These are phyloP conservation scores for Spinus olivaceus DNA, from an alignment of 2,797 vertebrate genomes.

Conservation along the genomic window DNA sequence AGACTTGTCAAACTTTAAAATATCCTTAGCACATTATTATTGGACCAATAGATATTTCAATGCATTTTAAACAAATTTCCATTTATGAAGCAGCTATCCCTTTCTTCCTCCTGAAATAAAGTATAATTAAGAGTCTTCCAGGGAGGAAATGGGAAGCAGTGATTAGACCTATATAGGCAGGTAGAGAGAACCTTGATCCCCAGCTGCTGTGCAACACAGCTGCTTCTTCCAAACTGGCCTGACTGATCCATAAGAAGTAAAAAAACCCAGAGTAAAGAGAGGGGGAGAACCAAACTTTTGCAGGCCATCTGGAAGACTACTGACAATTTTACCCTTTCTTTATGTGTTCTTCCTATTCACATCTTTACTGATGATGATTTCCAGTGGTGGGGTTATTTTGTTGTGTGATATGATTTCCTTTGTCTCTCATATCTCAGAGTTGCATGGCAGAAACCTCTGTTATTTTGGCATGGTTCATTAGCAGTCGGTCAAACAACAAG, in stretches of 20 bases:
- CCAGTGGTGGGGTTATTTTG: accelerated
- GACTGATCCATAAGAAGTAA: neutral
- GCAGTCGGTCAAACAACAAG: neutral
- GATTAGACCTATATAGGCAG: neutral
- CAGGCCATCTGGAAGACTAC: neutral
- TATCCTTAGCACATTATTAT: neutral
- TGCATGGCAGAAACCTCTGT: neutral
- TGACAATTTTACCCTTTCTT: neutral
- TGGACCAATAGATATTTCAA: neutral
- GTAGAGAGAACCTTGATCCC: neutral
- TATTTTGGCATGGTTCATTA: neutral
- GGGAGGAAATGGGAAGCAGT: neutral
- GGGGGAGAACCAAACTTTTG: neutral
- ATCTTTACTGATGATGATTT: neutral
- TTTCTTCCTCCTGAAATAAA: neutral
- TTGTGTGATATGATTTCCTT: neutral
- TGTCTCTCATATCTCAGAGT: neutral
- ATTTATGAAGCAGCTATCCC: neutral
- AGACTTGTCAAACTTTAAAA: neutral
- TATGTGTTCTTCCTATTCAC: neutral
- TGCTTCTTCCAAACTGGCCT: neutral
- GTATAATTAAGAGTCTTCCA: neutral
- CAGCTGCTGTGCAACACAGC: neutral
- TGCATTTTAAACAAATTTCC: neutral
- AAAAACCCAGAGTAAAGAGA: neutral